Conservation (phyloP, 2,113 vertebrate genomes). For the Balaenoptera acutorostrata region DNA sequence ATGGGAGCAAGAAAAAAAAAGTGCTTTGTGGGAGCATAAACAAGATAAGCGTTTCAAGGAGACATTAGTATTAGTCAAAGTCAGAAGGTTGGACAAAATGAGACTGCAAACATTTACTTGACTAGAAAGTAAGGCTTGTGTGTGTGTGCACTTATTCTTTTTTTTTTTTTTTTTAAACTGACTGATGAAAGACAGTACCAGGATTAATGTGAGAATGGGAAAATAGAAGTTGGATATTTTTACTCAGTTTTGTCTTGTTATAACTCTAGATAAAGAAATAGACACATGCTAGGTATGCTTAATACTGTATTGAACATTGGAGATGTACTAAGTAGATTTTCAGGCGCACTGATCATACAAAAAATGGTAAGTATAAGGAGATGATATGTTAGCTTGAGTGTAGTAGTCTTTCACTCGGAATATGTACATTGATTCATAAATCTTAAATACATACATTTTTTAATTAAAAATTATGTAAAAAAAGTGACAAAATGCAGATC, state of each 20-base stretch:
- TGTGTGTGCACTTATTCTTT: background rate
- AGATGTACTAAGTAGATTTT: background rate
- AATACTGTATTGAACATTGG: background rate
- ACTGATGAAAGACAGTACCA: background rate
- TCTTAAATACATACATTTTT: background rate
- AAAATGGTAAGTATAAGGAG: background rate
- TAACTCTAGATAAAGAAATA: background rate
- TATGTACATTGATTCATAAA: background rate
- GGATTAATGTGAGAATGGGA: background rate
- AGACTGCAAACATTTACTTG: background rate
- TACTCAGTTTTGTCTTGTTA: background rate
- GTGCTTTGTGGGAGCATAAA: background rate
- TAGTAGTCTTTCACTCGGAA: background rate
- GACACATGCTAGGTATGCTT: background rate
- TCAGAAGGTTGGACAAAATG: background rate
- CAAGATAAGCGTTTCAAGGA: background rate
- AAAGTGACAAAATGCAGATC: background rate
- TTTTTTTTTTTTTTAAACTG: background rate
- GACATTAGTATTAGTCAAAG: background rate
- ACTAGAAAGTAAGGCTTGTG: background rate
- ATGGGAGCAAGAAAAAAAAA: background rate
- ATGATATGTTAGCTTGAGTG: background rate
- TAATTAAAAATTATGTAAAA: background rate
- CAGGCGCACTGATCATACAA: background rate
- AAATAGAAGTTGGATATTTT: background rate